Evolutionary conservation across 2,113 vertebrate species (phyloP).

Genomic region (Paramisgurnus dabryanus): DNA sequence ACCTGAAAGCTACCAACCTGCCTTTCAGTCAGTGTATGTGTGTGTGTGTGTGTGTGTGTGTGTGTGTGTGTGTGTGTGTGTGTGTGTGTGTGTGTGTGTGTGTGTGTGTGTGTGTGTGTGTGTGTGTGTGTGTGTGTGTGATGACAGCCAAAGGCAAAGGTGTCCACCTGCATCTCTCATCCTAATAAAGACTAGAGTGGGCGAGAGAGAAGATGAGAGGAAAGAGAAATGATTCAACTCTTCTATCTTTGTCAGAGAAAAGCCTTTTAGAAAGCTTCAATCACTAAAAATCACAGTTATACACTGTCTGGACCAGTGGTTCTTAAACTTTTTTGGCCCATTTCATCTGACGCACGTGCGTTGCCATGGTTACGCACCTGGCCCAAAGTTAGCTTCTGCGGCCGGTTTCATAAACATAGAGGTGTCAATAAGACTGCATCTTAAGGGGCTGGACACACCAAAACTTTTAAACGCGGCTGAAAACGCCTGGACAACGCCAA

Average conservation of each 20-base stretch:
- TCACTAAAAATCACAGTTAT: conserved; percentile 29
- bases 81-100: background rate
- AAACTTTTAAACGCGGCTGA: no score
- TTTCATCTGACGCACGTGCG: no score
- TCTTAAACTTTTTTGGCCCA: background rate
- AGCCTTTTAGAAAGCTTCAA: conserved; percentile 34
- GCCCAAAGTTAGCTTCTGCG: no score
- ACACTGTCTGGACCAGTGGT: background rate
- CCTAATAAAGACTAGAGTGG: conserved; percentile 25
- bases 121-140: background rate
- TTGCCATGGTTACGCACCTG: no score
- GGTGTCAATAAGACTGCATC: no score
- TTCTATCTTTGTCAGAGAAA: conserved; percentile 33
- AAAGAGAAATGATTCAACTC: background rate
- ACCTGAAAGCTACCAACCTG: conserved; percentile 56
- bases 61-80: conserved; percentile 17
- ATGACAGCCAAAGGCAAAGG: conserved; percentile 45
- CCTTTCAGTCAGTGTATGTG: conserved; percentile 3
- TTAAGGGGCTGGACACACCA: no score
- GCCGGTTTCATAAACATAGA: no score
- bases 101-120: background rate
- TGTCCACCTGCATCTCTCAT: conserved; percentile 50
- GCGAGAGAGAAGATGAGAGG: background rate
- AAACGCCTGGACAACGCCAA: no score
- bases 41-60: no score